phyloP scores from a whole-genome alignment of 2,797 vertebrate species.

The Labeo calbasu region DNA sequence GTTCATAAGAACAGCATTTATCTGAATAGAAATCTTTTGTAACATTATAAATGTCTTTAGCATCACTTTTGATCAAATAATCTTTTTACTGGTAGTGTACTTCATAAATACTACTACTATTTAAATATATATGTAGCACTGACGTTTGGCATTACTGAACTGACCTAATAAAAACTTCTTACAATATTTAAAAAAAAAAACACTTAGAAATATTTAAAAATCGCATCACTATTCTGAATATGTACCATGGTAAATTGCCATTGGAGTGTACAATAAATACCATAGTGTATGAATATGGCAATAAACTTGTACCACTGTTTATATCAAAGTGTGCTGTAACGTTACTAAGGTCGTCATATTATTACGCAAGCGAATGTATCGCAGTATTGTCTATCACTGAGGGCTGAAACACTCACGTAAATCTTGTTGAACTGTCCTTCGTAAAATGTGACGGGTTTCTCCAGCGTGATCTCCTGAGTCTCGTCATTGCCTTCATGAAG shows the following conservation, averaged over 20 bases:
- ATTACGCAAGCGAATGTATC: too few species aligned
- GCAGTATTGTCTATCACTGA: not conserved
- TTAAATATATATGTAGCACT: not conserved
- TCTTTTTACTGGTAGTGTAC: too few species aligned
- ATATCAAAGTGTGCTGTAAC: not conserved
- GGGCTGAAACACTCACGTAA: slow-evolving; percentile 76
- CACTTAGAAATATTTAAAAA: not conserved
- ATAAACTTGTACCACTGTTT: not conserved
- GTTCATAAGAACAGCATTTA: too few species aligned
- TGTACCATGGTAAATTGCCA: not conserved
- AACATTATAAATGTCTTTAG: too few species aligned
- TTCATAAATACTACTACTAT: not conserved
- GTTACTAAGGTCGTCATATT: not conserved
- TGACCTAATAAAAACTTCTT: not conserved
- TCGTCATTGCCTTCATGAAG: slow-evolving; percentile 74
- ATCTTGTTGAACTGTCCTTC: slow-evolving; percentile 68
- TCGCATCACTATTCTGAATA: not conserved
- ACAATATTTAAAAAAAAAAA: too few species aligned
- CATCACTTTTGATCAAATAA: too few species aligned
- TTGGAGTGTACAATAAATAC: not conserved
- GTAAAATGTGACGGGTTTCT: slow-evolving; percentile 74
- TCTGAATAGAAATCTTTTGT: too few species aligned
- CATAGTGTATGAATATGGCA: not conserved
- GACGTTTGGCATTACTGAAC: not conserved
- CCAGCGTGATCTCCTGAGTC: slow-evolving; percentile 70